A percentile compares a stretch with the other conserved stretches of the same genome.
Conservation (phyloP, 2,888 invertebrate species). For the Gymnocheta viridis region DNA sequence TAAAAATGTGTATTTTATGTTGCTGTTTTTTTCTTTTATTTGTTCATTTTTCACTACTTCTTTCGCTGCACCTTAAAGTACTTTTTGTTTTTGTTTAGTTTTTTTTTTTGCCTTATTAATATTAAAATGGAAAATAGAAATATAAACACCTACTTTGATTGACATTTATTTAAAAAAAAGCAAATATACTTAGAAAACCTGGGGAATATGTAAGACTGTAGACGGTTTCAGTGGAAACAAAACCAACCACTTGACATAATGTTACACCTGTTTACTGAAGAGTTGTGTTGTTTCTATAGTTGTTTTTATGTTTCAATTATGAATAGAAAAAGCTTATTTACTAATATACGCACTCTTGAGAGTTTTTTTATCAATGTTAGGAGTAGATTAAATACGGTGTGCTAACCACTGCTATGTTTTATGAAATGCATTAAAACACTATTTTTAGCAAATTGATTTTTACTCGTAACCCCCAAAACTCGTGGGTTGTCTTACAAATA, state of each 20-base stretch:
- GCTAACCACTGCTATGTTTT: not conserved
- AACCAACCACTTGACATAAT: constrained; percentile 68
- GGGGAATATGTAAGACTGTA: not conserved
- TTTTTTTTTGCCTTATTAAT: constrained; percentile 31
- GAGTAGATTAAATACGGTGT: not conserved
- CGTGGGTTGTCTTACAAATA: no score
- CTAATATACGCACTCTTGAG: constrained; percentile 45
- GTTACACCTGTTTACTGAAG: constrained; percentile 56
- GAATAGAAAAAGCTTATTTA: constrained; percentile 20
- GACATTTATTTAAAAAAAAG: constrained; percentile 63
- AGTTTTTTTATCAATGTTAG: not conserved
- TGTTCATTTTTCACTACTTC: constrained; percentile 2
- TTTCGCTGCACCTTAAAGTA: constrained; percentile 48
- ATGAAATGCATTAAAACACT: no score
- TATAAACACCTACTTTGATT: constrained; percentile 69
- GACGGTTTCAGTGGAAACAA: constrained; percentile 39
- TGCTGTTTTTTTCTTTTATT: not conserved
- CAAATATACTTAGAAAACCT: constrained; percentile 24
- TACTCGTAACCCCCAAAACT: no score
- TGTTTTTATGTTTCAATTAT: not conserved
- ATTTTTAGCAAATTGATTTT: no score
- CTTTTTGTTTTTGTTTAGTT: constrained; percentile 14
- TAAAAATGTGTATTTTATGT: constrained; percentile 37
- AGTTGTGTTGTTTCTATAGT: constrained; percentile 35
- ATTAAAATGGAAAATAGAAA: constrained; percentile 64